Base-by-base conservation (phyloP, 2,888 invertebrate species). In the Autographa gamma region DNA sequence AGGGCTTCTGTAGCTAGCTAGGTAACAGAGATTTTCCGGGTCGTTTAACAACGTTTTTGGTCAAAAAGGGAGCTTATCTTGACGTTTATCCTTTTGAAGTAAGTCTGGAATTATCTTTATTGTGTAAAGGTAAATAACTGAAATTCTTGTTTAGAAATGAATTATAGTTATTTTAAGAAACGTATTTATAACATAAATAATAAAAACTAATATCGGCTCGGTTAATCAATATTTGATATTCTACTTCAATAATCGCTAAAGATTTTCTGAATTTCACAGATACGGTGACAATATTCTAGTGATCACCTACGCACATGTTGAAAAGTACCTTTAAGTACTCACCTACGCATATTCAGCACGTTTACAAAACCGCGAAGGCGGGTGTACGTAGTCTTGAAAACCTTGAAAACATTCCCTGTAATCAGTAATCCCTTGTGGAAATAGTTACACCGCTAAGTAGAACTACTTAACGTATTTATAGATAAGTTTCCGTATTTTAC, bases 21-120 rank as follows among this genome's bases (percentile, higher is more conserved):
- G 82, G 77, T 80, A 85, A 79, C 84, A 76, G 81, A 82, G 85
- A 89, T 87, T 86, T 86, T 69, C 81, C 85, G 86, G 85, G 80
- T 80, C 81, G 84, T 80, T 82, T 83, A 66, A 48, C 80, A 77
- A 76, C 70, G 79, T 80, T 86, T 86, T 84, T 78, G 71, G 77
- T 75, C 75, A 76, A 81, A 82, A 81, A 73, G 78, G 76, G 70
- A 82, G 60, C 73, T 72, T 80, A 76, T 80, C 73, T 74, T 66
- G 52, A 52, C 63, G 60, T 63, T 70, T 62, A 80, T 72, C 56
- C 63, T 73, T 81, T 72, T 69, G n/a, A 79, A 71, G 59, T 73
- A 43, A 43, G 64, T 70, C 66, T 76, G 54, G 59, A 69, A 54
- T 60, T 60, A 73, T 69, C 56, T 48, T 65, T 66, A 66, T 75